Evolutionary conservation across 2,113 vertebrate species (phyloP), one percentile per base, ranked within the genome.

Genomic region (Microcebus tavaratra): DNA sequence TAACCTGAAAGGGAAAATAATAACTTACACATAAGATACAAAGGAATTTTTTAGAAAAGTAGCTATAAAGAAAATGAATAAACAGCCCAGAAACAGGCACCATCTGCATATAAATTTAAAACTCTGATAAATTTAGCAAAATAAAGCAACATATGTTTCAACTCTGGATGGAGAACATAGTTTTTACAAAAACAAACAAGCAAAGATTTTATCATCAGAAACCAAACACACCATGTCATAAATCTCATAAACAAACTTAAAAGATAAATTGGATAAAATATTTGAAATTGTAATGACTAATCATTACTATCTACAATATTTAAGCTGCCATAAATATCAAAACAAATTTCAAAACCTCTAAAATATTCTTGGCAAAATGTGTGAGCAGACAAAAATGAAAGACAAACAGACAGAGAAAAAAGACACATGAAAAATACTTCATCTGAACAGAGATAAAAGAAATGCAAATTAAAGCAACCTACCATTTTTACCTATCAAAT

Each of bases 401-500:
- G n/a, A 76, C 2, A 65, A n/a, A 57, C 6, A 72, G 36, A 72
- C 7, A 85, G 42, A 21, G 53, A 53, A 55, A 57, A 31, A 45
- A 76, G 84, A 12, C 65, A 90, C 42, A 72, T 7, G 17, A 86
- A 61, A 70, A 78, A 73, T 88, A 23, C 48, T 42, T 87, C 27
- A 34, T 23, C 9, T 93, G 36, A 67, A 70, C 0, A 82, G 55
- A 12, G 89, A 86, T 50, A 88, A 85, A 84, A 76, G 31, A 88
- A 89, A 96, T 76, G 34, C 39, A 89, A 81, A 90, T 73, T 55
- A 80, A 76, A 76, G 15, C 21, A 93, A 50, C 20, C 25, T 85
- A 11, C 34, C 27, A 45, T 78, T 85, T 92, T 95, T 91, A 72
- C 53, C 65, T 55, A 53, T 45, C 93, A 78, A 91, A 82, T 84